phyloP scores from a whole-genome alignment of 2,888 invertebrate species.

The Peribatodes rhomboidaria region DNA sequence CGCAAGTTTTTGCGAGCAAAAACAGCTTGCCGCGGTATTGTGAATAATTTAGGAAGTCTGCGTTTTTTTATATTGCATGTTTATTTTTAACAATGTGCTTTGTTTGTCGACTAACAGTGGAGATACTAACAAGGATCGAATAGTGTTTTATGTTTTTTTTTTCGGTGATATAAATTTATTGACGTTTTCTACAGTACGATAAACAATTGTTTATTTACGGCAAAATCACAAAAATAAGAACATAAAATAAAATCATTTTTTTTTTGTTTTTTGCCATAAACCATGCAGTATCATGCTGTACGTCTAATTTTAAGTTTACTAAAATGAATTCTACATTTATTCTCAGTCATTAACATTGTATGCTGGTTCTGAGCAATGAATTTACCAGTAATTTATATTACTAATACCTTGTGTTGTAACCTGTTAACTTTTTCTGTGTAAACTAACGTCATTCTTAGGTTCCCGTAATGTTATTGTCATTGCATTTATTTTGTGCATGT shows the following conservation, averaged over 20 bases:
- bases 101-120: conserved; percentile 25
- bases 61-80: conserved; percentile 35
- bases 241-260: too few species aligned
- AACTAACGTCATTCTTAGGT: conserved; percentile 1
- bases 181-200: too few species aligned
- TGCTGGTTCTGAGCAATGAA: background rate
- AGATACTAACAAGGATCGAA: conserved; percentile 1
- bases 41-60: conserved; percentile 10
- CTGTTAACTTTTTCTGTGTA: too few species aligned
- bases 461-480: background rate
- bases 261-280: too few species aligned
- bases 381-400: background rate
- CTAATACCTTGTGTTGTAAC: conserved; percentile 1
- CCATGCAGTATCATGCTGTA: too few species aligned
- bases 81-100: conserved; percentile 25
- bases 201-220: too few species aligned
- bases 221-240: too few species aligned
- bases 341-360: background rate
- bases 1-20: conserved; percentile 31
- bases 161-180: background rate
- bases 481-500: background rate
- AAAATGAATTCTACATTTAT: too few species aligned
- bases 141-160: background rate
- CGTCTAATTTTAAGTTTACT: too few species aligned
- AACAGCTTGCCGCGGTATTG: conserved; percentile 34